phyloP scores from a whole-genome alignment of 2,797 vertebrate species.

The Diglossa cyanea region DNA sequence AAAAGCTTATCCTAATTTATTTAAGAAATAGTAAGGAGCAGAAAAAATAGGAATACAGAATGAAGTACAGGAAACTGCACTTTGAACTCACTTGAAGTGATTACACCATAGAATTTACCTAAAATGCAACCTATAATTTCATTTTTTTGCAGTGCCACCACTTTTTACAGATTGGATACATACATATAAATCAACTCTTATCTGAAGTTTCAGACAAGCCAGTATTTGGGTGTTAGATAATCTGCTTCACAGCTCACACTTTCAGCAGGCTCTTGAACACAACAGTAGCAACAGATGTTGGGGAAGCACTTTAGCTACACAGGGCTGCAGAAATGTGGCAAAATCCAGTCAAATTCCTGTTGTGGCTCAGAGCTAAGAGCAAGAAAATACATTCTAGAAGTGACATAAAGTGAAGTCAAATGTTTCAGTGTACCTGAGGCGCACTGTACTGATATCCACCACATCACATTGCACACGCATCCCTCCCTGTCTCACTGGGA shows the following conservation, averaged over 20 bases:
- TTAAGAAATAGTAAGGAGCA: slow-evolving; percentile 30
- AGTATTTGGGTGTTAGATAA: slow-evolving; percentile 1
- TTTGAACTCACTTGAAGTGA: slow-evolving; percentile 24
- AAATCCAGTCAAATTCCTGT: background rate
- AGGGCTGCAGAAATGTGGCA: background rate
- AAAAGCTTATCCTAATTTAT: slow-evolving; percentile 34
- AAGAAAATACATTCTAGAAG: background rate
- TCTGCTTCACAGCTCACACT: background rate
- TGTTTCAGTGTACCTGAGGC: background rate
- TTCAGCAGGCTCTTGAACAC: background rate
- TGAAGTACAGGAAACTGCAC: background rate
- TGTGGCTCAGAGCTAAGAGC: background rate
- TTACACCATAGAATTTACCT: slow-evolving; percentile 50
- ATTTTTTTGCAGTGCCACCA: slow-evolving; percentile 5
- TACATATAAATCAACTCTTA: slow-evolving; percentile 4
- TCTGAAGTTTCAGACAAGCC: background rate
- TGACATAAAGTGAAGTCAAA: background rate
- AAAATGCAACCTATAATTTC: slow-evolving; percentile 36
- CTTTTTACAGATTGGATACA: background rate
- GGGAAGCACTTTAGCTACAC: background rate
- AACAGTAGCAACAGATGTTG: slow-evolving; percentile 11
- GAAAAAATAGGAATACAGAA: slow-evolving; percentile 40
- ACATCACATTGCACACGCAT: background rate
- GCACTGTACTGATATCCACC: background rate
- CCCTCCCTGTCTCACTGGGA: background rate